Conservation (phyloP, 2,797 vertebrate species). For the Phyllotis vaccarum region DNA sequence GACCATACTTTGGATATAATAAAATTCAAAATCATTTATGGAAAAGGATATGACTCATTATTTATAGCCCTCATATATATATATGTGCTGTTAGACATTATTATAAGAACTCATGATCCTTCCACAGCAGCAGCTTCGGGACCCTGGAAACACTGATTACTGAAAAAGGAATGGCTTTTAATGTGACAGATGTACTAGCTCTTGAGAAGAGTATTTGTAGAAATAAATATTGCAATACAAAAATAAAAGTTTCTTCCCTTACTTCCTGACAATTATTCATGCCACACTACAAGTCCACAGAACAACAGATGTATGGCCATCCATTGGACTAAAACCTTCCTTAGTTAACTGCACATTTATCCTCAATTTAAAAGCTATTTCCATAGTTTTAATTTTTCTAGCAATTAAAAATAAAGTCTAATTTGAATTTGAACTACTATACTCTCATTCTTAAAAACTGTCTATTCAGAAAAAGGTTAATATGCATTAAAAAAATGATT, state of each 20-base stretch:
- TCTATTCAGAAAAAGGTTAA: conserved; percentile 36
- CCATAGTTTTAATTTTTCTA: neutral
- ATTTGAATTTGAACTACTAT: conserved; percentile 3
- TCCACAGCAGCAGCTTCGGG: neutral
- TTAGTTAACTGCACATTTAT: neutral
- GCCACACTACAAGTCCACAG: neutral
- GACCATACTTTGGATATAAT: neutral
- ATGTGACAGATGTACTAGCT: conserved; percentile 37
- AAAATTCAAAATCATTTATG: neutral
- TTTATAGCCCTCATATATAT: neutral
- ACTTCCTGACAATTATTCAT: conserved; percentile 32
- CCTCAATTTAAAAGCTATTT: neutral
- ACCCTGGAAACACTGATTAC: neutral
- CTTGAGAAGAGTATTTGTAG: conserved; percentile 42
- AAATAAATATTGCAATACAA: conserved; percentile 58
- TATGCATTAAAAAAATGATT: neutral
- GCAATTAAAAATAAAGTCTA: neutral
- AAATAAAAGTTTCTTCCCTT: conserved; percentile 51
- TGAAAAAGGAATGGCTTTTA: neutral
- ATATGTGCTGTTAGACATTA: neutral
- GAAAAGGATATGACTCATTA: neutral
- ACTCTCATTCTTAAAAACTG: neutral
- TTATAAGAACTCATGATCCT: neutral
- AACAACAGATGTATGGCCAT: neutral
- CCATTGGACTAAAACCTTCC: neutral